A percentile compares a stretch with the other conserved stretches of the same genome.
These are phyloP conservation scores for Ochropleura leucogaster DNA, from an alignment of 2,888 invertebrate species.

Conservation along the genomic window DNA sequence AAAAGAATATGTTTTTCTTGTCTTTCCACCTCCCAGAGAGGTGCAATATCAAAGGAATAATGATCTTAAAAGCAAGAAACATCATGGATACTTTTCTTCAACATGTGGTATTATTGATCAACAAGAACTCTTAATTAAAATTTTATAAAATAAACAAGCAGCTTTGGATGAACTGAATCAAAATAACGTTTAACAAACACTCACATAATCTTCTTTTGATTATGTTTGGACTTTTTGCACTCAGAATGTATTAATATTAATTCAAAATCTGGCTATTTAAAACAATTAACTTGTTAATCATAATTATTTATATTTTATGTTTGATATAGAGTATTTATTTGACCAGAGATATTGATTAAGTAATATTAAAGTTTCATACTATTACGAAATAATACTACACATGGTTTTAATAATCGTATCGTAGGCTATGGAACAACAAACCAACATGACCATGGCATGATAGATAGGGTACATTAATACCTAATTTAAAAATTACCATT, in stretches of 20 bases:
- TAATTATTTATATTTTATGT: too few species aligned
- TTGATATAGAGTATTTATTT: too few species aligned
- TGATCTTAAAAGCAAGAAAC: too few species aligned
- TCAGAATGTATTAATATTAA: too few species aligned
- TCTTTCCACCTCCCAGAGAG: too few species aligned
- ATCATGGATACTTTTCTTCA: too few species aligned
- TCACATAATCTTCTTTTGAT: too few species aligned
- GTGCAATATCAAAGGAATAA: too few species aligned
- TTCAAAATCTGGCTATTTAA: too few species aligned
- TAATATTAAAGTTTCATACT: conserved; percentile 51
- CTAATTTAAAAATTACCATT: neutral
- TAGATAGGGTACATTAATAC: conserved; percentile 6
- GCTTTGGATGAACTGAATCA: neutral
- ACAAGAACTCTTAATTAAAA: neutral
- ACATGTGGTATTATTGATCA: neutral
- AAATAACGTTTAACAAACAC: neutral
- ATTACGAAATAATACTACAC: conserved; percentile 27
- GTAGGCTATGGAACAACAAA: neutral
- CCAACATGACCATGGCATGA: neutral
- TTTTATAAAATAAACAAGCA: neutral
- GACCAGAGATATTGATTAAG: neutral
- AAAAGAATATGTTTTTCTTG: too few species aligned
- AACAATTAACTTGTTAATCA: too few species aligned
- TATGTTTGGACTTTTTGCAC: too few species aligned
- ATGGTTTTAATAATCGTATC: neutral